These are phyloP conservation scores for Gymnoscopelus microlampas DNA, from an alignment of 2,797 vertebrate species.

Conservation along the genomic window DNA sequence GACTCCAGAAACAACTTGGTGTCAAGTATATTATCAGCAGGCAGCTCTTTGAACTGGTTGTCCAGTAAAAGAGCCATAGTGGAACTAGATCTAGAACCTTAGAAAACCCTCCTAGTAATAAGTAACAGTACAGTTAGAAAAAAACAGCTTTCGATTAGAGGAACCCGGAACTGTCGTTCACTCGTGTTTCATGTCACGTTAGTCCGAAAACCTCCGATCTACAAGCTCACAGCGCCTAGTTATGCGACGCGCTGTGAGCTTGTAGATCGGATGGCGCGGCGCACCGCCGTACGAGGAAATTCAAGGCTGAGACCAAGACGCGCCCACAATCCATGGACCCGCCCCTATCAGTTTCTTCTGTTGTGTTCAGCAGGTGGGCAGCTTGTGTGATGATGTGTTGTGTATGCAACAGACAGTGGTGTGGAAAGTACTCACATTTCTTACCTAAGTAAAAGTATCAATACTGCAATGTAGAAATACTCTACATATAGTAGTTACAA, in stretches of 20 bases:
- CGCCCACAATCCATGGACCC: not conserved
- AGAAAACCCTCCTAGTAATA: not conserved
- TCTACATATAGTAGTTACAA: too few relatives aligned
- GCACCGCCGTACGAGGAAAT: too few relatives aligned
- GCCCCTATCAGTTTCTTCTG: constrained; percentile 16
- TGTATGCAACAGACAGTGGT: too few relatives aligned
- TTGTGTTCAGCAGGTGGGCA: constrained; percentile 56
- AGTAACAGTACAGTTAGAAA: not conserved
- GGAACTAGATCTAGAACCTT: not conserved
- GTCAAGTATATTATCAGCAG: constrained; percentile 86
- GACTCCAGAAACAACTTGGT: constrained; percentile 91
- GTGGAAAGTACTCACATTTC: too few relatives aligned
- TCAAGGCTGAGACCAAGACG: too few relatives aligned
- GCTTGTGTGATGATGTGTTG: not conserved
- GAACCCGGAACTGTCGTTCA: constrained; percentile 75
- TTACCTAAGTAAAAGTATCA: too few relatives aligned
- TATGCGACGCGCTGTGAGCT: too few relatives aligned
- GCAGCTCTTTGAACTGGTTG: constrained; percentile 86
- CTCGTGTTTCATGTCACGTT: constrained; percentile 24
- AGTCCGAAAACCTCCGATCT: too few relatives aligned
- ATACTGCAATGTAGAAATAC: too few relatives aligned
- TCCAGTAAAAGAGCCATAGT: constrained; percentile 90
- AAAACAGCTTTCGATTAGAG: constrained; percentile 23
- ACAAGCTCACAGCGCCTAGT: too few relatives aligned
- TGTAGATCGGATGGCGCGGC: not conserved